phyloP scores from a whole-genome alignment of 2,113 vertebrate genomes.

The Ophiodon elongatus region DNA sequence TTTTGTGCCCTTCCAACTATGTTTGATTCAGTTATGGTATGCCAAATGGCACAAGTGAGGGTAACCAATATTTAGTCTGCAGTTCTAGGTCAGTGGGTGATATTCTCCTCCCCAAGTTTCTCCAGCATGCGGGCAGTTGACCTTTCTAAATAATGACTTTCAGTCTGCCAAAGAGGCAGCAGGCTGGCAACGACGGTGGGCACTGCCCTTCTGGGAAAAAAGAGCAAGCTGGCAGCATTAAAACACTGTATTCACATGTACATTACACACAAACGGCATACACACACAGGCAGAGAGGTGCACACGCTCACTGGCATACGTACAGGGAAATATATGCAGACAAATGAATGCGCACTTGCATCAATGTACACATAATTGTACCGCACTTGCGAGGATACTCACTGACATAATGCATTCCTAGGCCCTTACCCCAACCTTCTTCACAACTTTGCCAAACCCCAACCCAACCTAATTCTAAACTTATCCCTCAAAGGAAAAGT shows the following conservation, averaged over 20 bases:
- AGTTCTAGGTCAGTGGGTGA: constrained; percentile 80
- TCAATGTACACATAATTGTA: not conserved
- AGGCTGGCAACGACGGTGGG: constrained; percentile 72
- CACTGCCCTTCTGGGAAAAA: constrained; percentile 78
- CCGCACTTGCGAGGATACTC: constrained; percentile 3
- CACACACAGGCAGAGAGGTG: not conserved
- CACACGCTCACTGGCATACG: not conserved
- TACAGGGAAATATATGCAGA: not conserved
- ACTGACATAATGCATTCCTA: constrained; percentile 10
- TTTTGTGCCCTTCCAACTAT: constrained; percentile 58
- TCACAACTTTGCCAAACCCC: constrained; percentile 18
- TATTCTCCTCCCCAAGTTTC: constrained; percentile 52
- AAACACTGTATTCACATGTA: constrained; percentile 39
- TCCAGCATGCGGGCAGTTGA: constrained; percentile 69
- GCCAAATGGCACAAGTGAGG: constrained; percentile 66
- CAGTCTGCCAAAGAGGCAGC: constrained; percentile 65
- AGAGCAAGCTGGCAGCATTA: constrained; percentile 52
- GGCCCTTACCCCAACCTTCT: not conserved
- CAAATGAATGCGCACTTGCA: not conserved
- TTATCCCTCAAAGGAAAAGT: constrained; percentile 9
- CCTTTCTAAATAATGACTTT: constrained; percentile 74
- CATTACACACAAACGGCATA: not conserved
- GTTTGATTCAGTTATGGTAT: constrained; percentile 56
- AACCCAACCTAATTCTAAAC: constrained; percentile 30
- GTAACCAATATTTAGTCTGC: constrained; percentile 67